Percentiles rank a stretch among this genome's conserved stretches.
Evolutionary conservation across 2,888 invertebrate genomes (phyloP).

Genomic region (Trissolcus brochymenae): DNA sequence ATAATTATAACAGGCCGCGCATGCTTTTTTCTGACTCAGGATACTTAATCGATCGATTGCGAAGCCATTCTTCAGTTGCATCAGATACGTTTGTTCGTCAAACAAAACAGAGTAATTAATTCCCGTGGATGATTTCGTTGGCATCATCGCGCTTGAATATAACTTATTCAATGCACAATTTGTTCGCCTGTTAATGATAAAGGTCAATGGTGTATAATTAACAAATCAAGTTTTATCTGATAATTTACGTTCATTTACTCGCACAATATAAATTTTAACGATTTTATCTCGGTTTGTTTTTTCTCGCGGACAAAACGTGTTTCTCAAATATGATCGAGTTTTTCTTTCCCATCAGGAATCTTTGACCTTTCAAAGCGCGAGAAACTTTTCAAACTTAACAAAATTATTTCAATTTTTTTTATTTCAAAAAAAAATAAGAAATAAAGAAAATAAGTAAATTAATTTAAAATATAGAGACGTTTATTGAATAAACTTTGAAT

Average conservation of each 20-base stretch:
- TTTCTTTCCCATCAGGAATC: conserved; percentile 1
- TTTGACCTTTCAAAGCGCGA: no score
- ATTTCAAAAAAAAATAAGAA: no score
- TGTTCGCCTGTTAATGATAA: conserved; percentile 41
- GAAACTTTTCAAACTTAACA: no score
- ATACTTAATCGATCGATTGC: not conserved
- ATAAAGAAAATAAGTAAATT: not conserved
- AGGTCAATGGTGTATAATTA: conserved; percentile 50
- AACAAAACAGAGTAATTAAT: conserved; percentile 30
- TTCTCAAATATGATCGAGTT: conserved; percentile 2
- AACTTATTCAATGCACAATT: conserved; percentile 51
- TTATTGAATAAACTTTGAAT: not conserved
- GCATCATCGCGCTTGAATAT: conserved; percentile 35
- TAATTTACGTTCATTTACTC: conserved; percentile 48
- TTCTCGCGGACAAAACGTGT: conserved; percentile 30
- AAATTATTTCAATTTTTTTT: no score
- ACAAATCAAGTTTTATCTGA: conserved; percentile 53
- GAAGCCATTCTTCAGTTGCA: conserved; percentile 1
- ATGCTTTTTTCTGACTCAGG: no score
- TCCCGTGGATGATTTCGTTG: conserved; percentile 31
- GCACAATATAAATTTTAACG: conserved; percentile 41
- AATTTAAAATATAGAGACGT: not conserved
- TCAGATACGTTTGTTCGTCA: conserved; percentile 14
- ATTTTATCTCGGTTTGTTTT: conserved; percentile 29
- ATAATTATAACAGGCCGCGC: no score